phyloP scores from a whole-genome alignment of 2,797 vertebrate species.

The Tokudaia muenninki region DNA sequence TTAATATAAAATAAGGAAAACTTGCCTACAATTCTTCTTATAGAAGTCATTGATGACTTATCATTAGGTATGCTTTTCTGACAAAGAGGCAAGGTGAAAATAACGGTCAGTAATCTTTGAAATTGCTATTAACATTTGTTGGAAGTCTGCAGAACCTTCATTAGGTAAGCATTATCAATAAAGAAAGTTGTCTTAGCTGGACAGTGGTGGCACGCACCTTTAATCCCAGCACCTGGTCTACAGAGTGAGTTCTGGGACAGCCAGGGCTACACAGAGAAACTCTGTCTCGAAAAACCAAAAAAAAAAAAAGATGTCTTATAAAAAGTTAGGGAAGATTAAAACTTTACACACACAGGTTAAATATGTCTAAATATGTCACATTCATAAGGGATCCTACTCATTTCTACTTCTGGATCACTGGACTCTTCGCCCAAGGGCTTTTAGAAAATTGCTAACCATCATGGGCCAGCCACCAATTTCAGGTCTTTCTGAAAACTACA shows the following conservation, averaged over 20 bases:
- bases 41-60: neutral
- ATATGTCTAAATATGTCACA: neutral
- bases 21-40: neutral
- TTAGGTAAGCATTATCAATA: neutral
- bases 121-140: slow-evolving; percentile 28
- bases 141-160: neutral
- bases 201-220: too few relatives aligned
- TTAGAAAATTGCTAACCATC: neutral
- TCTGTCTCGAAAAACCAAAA: too few relatives aligned
- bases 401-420: neutral
- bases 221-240: too few relatives aligned
- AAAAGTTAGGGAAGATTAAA: neutral
- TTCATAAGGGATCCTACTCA: neutral
- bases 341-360: neutral
- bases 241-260: too few relatives aligned
- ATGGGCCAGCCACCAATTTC: neutral
- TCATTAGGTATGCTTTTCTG: neutral
- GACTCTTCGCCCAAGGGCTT: neutral
- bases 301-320: neutral
- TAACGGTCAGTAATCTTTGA: neutral
- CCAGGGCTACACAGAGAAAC: too few relatives aligned
- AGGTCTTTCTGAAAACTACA: neutral
- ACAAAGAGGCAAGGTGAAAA: neutral
- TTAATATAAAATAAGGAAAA: neutral
- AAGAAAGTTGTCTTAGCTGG: neutral